Conservation (phyloP, 2,888 invertebrate species). For the Morinoia aosen region DNA sequence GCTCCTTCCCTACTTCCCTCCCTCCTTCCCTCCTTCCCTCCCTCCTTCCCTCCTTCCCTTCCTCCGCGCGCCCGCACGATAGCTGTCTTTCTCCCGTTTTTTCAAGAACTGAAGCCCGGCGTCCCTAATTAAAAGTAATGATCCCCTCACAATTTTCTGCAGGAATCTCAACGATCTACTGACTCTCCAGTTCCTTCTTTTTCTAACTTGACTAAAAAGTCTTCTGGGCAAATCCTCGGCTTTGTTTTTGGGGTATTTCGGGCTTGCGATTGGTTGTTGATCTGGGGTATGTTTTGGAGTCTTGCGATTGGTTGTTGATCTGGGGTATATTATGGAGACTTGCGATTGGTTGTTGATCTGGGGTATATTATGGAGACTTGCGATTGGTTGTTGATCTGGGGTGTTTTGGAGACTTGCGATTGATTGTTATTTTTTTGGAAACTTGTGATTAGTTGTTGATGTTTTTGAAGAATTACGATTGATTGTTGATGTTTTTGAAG, state of each 20-base stretch:
- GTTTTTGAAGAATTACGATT: not conserved
- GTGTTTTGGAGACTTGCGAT: not conserved
- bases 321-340: not conserved
- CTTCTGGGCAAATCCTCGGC: not conserved
- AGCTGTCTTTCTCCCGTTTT: not conserved
- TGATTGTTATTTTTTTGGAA: not conserved
- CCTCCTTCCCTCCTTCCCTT: no score
- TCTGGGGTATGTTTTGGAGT: not conserved
- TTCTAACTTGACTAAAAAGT: not conserved
- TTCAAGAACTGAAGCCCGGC: not conserved
- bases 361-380: no score
- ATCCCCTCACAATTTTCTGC: constrained; percentile 4
- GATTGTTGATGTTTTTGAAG: not conserved
- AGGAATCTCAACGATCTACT: not conserved
- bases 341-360: no score
- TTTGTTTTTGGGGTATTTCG: not conserved
- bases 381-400: not conserved
- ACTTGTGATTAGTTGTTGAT: no score
- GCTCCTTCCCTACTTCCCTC: no score
- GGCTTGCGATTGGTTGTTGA: not conserved
- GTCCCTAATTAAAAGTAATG: not conserved
- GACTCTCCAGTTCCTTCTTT: not conserved
- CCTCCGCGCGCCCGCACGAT: not conserved
- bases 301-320: not conserved
- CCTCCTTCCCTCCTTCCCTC: no score